Evolutionary conservation across 2,888 invertebrate genomes (phyloP), one percentile per base, ranked within the genome.

Genomic region (Polydrusus tereticollis): DNA sequence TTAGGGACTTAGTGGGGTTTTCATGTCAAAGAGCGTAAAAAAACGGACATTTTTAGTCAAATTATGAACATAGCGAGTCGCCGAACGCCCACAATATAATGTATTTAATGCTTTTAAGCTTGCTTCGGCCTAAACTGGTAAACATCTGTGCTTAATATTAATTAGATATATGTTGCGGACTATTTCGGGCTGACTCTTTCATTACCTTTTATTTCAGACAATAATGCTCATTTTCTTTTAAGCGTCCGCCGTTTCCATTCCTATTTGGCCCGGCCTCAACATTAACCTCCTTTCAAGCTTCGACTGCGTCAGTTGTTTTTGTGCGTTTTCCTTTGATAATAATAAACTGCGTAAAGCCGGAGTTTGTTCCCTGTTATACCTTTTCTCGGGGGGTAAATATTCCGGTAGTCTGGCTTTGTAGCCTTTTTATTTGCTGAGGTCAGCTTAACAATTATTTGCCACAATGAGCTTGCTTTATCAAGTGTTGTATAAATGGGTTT

Each of bases 251-350:
- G 52, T 55, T 55, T 29, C 12, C 29, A 55, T 55, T 29, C 29
- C 26, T 29, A 55, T 55, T 55, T 29, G 52, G 52, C 29, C 29
- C 29, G 16, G 18, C 29, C 29, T 55, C 29, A n/a, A 16, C 52
- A 55, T 55, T 55, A 55, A 55, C 14, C 29, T 55, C 23, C 29
- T 55, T 50, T 29, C 29, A 16, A 4, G 29, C 29, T 55, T 26
- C 16, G 52, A 29, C 52, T 29, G 29, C 52, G 29, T 29, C 52
- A 55, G 52, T 41, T 55, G 52, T 55, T 55, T 55, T 55, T 55
- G 52, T 55, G 52, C 26, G 50, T 55, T 55, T 55, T 55, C 52
- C 52, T 55, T 55, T 55, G 29, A 29, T 55, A 55, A 55, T 55
- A 55, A 55, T 55, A 55, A 55, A 55, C 52, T 55, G 52, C 52